Evolutionary conservation across 2,888 invertebrate genomes (phyloP).

Genomic region (Gisinianus flammeolus): DNA sequence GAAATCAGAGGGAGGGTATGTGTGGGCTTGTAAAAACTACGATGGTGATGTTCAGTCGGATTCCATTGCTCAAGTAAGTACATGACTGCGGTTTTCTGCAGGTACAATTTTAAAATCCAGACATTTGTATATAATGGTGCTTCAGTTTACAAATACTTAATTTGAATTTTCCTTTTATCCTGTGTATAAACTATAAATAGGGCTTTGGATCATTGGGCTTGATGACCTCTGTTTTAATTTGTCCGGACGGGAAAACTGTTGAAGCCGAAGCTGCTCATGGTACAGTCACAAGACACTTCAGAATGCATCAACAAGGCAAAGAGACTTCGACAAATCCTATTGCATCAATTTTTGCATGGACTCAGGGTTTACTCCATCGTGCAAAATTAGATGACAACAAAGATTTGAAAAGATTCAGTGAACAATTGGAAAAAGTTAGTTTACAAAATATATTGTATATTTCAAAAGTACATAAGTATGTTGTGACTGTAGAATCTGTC

Average conservation of each 20-base stretch:
- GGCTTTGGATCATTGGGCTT: constrained; percentile 80
- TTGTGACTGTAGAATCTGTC: too few relatives aligned
- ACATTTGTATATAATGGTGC: too few relatives aligned
- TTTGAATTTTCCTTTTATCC: too few relatives aligned
- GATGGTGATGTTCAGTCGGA: constrained; percentile 92
- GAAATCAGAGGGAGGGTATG: constrained; percentile 83
- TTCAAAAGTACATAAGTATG: too few relatives aligned
- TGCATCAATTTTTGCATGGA: constrained; percentile 92
- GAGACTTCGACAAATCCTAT: constrained; percentile 86
- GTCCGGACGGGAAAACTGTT: constrained; percentile 85
- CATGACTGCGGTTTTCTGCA: neutral
- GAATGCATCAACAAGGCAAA: constrained; percentile 25
- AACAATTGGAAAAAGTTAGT: constrained; percentile 76
- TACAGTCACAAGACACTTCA: constrained; percentile 85
- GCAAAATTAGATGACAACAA: constrained; percentile 80
- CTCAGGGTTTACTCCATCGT: constrained; percentile 80
- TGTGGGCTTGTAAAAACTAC: constrained; percentile 90
- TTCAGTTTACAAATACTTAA: too few relatives aligned
- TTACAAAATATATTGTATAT: too few relatives aligned
- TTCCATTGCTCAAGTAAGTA: constrained; percentile 72
- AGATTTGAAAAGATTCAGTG: constrained; percentile 74
- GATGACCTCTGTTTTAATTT: constrained; percentile 76
- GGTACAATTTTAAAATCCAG: neutral
- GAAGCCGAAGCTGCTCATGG: constrained; percentile 93
- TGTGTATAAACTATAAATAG: too few relatives aligned